A percentile compares a stretch with the other conserved stretches of the same genome.
Evolutionary conservation across 2,888 invertebrate species (phyloP).

Genomic region (Idaea aversata): DNA sequence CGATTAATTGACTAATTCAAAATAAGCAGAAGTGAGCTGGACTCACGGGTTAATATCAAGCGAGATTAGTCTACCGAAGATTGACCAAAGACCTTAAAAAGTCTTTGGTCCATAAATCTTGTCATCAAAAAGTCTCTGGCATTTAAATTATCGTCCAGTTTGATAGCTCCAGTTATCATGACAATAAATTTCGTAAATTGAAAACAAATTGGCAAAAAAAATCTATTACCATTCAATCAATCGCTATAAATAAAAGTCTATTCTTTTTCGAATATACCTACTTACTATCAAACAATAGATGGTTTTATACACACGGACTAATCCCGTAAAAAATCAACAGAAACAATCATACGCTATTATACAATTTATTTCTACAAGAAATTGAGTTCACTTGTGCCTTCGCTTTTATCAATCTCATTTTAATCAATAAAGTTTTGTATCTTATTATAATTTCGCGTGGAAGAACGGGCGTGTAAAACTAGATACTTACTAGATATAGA

Average conservation of each 20-base stretch:
- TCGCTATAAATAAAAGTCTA: background rate
- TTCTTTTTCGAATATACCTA: background rate
- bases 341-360: background rate
- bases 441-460: too few relatives aligned
- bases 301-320: background rate
- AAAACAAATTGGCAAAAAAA: background rate
- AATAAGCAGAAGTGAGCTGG: too few relatives aligned
- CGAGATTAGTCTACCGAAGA: too few relatives aligned
- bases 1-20: too few relatives aligned
- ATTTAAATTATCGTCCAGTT: background rate
- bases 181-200: background rate
- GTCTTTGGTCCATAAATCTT: background rate
- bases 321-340: background rate
- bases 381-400: too few relatives aligned
- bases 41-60: too few relatives aligned
- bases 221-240: background rate
- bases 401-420: too few relatives aligned
- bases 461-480: too few relatives aligned
- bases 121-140: conserved; percentile 1
- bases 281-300: conserved; percentile 1
- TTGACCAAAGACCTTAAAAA: background rate
- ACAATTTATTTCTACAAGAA: too few relatives aligned
- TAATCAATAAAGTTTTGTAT: too few relatives aligned
- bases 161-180: background rate
- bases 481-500: too few relatives aligned